Evolutionary conservation across 2,888 invertebrate species (phyloP).

Genomic region (Tridacna gigas): DNA sequence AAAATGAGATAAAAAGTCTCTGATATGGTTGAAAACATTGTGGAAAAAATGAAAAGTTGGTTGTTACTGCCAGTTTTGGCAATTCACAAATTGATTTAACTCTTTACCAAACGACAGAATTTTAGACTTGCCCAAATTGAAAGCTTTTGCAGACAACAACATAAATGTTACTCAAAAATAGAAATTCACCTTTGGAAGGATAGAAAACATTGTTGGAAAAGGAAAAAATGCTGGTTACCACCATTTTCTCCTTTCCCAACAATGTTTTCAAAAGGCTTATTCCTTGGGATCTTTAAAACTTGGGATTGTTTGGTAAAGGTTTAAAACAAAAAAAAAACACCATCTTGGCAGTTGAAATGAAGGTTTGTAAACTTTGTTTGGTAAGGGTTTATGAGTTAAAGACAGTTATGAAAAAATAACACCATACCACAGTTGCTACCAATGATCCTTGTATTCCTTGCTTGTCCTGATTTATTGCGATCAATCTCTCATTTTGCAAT

Average conservation of each 20-base stretch:
- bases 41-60: not conserved
- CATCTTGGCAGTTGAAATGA: not conserved
- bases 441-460: slow-evolving; percentile 95
- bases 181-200: no score
- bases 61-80: not conserved
- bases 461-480: slow-evolving; percentile 96
- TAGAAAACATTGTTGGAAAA: no score
- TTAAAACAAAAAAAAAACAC: not conserved
- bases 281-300: not conserved
- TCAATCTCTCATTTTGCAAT: slow-evolving; percentile 95
- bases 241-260: not conserved
- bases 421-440: slow-evolving; percentile 82
- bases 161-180: no score
- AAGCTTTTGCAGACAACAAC: no score
- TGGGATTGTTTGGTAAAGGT: not conserved
- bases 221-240: no score
- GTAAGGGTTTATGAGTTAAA: not conserved
- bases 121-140: no score
- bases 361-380: not conserved
- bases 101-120: no score
- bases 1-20: not conserved
- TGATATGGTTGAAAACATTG: not conserved
- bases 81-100: no score
- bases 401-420: not conserved
- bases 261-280: not conserved